Evolutionary conservation across 2,888 invertebrate genomes (phyloP), one percentile per base, ranked within the genome.

Genomic region (Tachina fera): DNA sequence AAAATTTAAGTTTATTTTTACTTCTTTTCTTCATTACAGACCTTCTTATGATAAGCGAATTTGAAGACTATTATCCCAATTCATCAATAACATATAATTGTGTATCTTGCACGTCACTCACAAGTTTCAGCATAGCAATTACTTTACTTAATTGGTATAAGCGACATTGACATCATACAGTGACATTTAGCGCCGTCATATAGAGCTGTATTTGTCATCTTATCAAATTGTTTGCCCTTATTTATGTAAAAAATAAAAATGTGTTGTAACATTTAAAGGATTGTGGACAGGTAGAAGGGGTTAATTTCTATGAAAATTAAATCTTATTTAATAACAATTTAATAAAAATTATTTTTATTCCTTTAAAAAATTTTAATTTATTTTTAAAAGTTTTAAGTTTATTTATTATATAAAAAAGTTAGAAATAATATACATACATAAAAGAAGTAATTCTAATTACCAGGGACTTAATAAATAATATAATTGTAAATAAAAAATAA

Each of bases 41-140:
- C 47, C 79, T 86, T 1, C 65, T 86, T 9, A 86, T 83, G 83
- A 68, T 80, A 39, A 83, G 71, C 45, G 86, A 86, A 49, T 83
- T 86, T 72, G 86, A 86, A n/a, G 86, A 86, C 45, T 86, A 80
- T 68, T 86, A 86, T 80, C 83, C 86, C 11, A 86, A 68, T 58
- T 76, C 83, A 47, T 61, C 86, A 68, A 58, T 60, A 51, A 51
- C 75, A 71, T 31, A 53, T 14, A 16, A 19, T 45, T 49, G 43
- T 45, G 61, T 11, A 51, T 31, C 65, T 22, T 53, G 74, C 14
- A 70, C 56, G 56, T 58, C 67, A 31, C 19, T 80, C 8, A 43
- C 83, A 49, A 31, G 53, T 47, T 76, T 80, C 49, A 76, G 86
- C 45, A 83, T 76, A 76, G 65, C 72, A 43, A 39, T 58, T 9